phyloP scores from a whole-genome alignment of 2,797 vertebrate genomes.

The Fratercula arctica region DNA sequence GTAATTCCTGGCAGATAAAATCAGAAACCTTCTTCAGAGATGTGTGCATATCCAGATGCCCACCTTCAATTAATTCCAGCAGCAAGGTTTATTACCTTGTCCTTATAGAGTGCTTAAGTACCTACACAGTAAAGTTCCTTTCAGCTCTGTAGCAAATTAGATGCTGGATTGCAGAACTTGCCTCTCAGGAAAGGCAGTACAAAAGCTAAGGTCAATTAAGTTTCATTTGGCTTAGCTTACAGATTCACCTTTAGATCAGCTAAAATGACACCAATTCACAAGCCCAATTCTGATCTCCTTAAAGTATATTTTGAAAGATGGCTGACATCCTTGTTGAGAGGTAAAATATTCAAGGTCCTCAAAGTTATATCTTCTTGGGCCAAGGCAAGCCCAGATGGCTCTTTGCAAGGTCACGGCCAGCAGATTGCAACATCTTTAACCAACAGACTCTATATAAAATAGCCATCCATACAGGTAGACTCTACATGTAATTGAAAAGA shows the following conservation, averaged over 20 bases:
- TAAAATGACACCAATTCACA: not conserved
- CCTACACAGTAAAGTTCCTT: constrained; percentile 23
- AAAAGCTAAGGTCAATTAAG: constrained; percentile 34
- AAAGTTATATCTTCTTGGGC: not conserved
- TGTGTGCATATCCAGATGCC: not conserved
- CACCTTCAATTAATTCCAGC: constrained; percentile 51
- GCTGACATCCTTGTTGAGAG: not conserved
- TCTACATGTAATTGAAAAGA: not conserved
- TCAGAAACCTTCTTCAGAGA: constrained; percentile 19
- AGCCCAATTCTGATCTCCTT: not conserved
- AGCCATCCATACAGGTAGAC: not conserved
- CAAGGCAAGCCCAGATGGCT: not conserved
- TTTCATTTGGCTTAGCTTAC: not conserved
- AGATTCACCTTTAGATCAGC: not conserved
- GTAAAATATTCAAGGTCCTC: not conserved
- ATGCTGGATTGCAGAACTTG: not conserved
- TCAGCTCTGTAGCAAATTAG: constrained; percentile 21
- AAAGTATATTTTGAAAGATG: not conserved
- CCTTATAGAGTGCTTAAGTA: constrained; percentile 40
- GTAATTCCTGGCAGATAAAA: constrained; percentile 59
- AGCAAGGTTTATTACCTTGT: constrained; percentile 46
- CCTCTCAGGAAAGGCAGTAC: not conserved
- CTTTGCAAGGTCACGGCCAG: not conserved
- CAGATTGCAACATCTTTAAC: not conserved
- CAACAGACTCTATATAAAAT: not conserved